These are phyloP conservation scores for Sphaeramia orbicularis DNA, from an alignment of 2,797 vertebrate species.

Conservation along the genomic window DNA sequence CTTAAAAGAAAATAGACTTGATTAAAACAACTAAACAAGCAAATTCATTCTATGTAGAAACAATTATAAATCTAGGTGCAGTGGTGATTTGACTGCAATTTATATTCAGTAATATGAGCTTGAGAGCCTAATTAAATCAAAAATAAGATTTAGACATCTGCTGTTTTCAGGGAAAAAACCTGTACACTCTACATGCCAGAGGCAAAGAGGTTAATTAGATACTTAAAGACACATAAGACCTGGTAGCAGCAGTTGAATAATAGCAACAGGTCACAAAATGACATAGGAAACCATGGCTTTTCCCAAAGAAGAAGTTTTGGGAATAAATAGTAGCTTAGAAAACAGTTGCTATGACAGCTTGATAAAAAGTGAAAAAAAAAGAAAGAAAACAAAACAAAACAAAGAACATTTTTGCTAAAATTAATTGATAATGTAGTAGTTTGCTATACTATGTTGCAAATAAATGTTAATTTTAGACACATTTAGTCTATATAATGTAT, in stretches of 20 bases:
- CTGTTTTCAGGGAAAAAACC: neutral
- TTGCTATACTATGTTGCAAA: too few species aligned
- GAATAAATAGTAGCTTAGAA: too few species aligned
- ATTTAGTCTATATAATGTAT: too few species aligned
- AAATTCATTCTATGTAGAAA: neutral
- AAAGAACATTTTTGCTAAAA: too few species aligned
- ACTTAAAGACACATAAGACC: neutral
- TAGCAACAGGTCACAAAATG: neutral
- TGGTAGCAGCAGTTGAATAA: neutral
- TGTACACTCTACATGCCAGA: slow-evolving; percentile 8
- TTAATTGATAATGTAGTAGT: too few species aligned
- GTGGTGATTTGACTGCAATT: neutral
- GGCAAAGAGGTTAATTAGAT: neutral
- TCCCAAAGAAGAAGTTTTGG: neutral
- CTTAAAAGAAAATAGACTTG: neutral
- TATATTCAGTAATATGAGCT: neutral
- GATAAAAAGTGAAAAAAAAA: too few species aligned
- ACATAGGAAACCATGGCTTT: neutral
- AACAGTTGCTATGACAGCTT: too few species aligned
- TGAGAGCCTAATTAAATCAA: slow-evolving; percentile 10
- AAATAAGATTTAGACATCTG: slow-evolving; percentile 9
- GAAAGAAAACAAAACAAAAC: too few species aligned
- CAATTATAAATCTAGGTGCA: neutral
- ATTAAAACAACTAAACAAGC: neutral
- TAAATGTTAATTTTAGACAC: too few species aligned